phyloP scores from a whole-genome alignment of 2,888 invertebrate genomes.

The Cancer borealis region DNA sequence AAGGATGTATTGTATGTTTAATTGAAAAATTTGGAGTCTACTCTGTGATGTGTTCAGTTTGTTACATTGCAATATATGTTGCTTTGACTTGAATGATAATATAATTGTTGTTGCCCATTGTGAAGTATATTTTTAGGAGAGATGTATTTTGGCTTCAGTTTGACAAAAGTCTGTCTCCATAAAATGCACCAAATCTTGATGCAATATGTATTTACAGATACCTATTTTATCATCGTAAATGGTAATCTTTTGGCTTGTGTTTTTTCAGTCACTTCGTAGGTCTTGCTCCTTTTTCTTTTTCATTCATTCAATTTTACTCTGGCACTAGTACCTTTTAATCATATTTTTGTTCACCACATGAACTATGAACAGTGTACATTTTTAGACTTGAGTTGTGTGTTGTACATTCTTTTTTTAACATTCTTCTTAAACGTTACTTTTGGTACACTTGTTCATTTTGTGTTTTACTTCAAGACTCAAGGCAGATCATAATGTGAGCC shows the following conservation, averaged over 20 bases:
- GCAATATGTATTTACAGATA: not conserved
- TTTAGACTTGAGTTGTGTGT: not conserved
- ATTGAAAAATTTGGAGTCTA: not conserved
- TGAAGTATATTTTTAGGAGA: not conserved
- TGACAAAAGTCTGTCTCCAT: not conserved
- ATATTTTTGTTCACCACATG: too few species aligned
- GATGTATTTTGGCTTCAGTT: not conserved
- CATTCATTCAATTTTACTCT: too few species aligned
- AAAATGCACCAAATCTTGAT: not conserved
- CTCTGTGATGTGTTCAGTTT: not conserved
- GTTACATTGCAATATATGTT: not conserved
- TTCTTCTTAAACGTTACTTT: too few species aligned
- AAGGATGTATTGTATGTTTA: not conserved
- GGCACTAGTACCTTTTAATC: too few species aligned
- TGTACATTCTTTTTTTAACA: not conserved
- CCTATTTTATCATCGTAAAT: not conserved
- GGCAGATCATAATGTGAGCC: not conserved
- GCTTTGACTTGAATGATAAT: not conserved
- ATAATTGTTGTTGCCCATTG: not conserved
- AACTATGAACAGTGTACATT: not conserved
- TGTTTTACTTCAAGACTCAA: not conserved
- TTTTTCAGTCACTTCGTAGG: not conserved
- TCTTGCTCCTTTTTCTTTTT: not conserved
- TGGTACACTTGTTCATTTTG: not conserved
- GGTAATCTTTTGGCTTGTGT: not conserved